A percentile compares a stretch with the other conserved stretches of the same genome.
These are phyloP conservation scores for Hypena proboscidalis DNA, from an alignment of 2,888 invertebrate species.

Conservation along the genomic window DNA sequence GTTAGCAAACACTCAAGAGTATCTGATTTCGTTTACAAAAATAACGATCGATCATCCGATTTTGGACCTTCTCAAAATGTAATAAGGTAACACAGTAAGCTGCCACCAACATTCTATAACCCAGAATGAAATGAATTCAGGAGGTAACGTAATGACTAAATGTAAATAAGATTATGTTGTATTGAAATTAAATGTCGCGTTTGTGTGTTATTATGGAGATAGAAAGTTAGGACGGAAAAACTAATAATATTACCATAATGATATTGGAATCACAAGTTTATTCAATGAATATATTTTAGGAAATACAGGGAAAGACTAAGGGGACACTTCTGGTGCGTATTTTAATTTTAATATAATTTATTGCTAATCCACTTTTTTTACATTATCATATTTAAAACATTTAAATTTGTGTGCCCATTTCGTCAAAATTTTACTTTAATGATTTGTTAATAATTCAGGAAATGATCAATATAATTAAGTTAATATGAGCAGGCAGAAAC, in stretches of 20 bases:
- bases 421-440: not conserved
- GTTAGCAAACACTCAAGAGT: constrained; percentile 39
- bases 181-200: constrained; percentile 14
- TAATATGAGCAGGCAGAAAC: too few relatives aligned
- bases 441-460: not conserved
- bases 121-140: constrained; percentile 10
- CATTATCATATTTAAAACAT: not conserved
- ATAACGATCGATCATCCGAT: constrained; percentile 13
- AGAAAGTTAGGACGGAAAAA: not conserved
- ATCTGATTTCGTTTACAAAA: constrained; percentile 33
- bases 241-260: constrained; percentile 6
- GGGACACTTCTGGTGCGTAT: too few relatives aligned
- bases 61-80: constrained; percentile 13
- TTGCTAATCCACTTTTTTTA: too few relatives aligned
- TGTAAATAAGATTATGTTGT: constrained; percentile 15
- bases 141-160: constrained; percentile 18
- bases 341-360: too few relatives aligned
- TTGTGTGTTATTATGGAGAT: not conserved
- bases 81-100: constrained; percentile 2
- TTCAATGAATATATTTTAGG: constrained; percentile 1
- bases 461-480: too few relatives aligned
- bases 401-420: not conserved
- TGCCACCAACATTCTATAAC: constrained; percentile 1
- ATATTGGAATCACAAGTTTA: constrained; percentile 5
- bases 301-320: not conserved